Evolutionary conservation across 2,113 vertebrate genomes (phyloP).

Genomic region (mouse (Mus musculus)): DNA sequence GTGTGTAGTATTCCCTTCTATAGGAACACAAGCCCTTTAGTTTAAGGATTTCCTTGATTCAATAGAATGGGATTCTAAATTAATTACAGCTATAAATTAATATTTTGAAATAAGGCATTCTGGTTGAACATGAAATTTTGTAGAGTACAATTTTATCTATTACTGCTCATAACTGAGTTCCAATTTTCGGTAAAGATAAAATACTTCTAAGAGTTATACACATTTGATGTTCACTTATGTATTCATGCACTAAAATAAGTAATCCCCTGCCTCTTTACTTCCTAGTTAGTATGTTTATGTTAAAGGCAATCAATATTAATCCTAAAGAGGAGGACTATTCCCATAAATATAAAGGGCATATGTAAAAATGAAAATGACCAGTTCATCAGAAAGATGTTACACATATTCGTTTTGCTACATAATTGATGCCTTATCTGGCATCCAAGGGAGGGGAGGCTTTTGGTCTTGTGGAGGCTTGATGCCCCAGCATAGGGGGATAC

Average conservation of each 20-base stretch:
- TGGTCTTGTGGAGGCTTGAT: too few species aligned
- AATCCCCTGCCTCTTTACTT: neutral
- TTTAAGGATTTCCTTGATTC: neutral
- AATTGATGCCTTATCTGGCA: too few species aligned
- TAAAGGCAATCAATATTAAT: constrained; percentile 31
- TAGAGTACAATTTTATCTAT: neutral
- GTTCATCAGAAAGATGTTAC: constrained; percentile 12
- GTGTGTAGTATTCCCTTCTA: neutral
- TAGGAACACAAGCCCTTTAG: neutral
- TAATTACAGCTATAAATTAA: neutral
- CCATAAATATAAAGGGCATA: constrained; percentile 47
- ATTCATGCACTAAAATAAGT: constrained; percentile 30
- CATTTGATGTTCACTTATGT: constrained; percentile 32
- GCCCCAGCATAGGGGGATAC: too few species aligned
- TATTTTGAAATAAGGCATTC: constrained; percentile 22
- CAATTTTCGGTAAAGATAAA: constrained; percentile 27
- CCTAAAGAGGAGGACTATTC: constrained; percentile 22
- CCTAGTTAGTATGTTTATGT: constrained; percentile 4
- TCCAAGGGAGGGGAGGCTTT: too few species aligned
- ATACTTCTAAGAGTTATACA: neutral
- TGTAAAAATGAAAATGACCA: neutral
- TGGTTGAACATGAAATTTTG: neutral
- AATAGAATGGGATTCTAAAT: neutral
- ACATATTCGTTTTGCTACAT: neutral
- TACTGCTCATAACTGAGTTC: neutral